Base-by-base conservation (phyloP, 2,888 invertebrate species). In the Nasonia oneida region DNA sequence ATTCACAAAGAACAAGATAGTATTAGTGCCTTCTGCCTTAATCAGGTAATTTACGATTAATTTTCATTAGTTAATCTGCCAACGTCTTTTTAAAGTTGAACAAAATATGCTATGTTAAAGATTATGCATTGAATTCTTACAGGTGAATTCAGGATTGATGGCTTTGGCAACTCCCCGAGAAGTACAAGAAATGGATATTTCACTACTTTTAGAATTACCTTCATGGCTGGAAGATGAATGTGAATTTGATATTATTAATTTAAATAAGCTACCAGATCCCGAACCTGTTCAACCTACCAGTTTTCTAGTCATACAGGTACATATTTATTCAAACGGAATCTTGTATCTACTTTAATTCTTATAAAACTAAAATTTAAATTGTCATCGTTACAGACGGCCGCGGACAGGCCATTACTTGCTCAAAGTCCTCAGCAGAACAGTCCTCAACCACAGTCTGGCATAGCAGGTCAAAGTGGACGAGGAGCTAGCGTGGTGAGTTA, bases 1-100 rank as follows among this genome's bases (percentile, higher is more conserved):
- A 98, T 99, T 89, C 99, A 99, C 94, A 99, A 99, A 94, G 99
- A 99, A 92, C 99, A 99, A 94, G 99, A 99, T 94, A 98, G 98
- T 84, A 99, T 99, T 89, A 97, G 98, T 81, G 98, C 99, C 53
- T 99, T 99, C 95, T 99, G 99, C 92, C 95, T 99, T 86, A 99
- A 99, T 94, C 97, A 97, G 95, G 98, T 98, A 91, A 37, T 84
- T 71, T 23, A 37, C 37, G 79, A 18, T 47, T 15, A 67, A 5
- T 37, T 37, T 37, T 37, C 0, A 47, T 47, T 47, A 10, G 12
- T 12, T 47, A 12, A 47, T 47, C 12, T 2, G 12, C 47, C 12
- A 47, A 47, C 10, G 10, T 47, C 3, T 47, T 47, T 10, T 78
- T 61, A 14, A 18, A 39, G 61, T 10, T 33, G 33, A 76, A 77